Evolutionary conservation across 2,888 invertebrate species (phyloP).

Genomic region (Andrena flavipes): DNA sequence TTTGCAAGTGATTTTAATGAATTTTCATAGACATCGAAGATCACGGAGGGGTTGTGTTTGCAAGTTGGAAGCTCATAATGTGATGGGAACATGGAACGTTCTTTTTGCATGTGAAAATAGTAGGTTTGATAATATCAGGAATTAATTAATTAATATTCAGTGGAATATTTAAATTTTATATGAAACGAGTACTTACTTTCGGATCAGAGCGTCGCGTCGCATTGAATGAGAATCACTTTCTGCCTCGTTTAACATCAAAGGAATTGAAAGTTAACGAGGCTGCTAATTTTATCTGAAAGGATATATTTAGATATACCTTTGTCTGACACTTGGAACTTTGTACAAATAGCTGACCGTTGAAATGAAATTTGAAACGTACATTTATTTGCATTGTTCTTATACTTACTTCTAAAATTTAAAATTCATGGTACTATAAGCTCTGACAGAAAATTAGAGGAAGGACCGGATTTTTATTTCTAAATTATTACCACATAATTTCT

Average conservation of each 20-base stretch:
- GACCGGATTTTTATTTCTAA: too few relatives aligned
- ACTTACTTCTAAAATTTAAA: too few relatives aligned
- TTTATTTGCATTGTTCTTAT: too few relatives aligned
- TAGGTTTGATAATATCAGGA: too few relatives aligned
- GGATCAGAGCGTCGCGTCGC: too few relatives aligned
- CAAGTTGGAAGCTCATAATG: not conserved
- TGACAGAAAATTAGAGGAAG: too few relatives aligned
- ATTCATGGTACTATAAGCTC: too few relatives aligned
- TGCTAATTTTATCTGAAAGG: not conserved
- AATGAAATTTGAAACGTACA: not conserved
- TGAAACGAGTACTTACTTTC: too few relatives aligned
- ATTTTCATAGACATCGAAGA: not conserved
- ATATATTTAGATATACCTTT: not conserved
- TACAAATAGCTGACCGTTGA: not conserved
- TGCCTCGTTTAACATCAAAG: not conserved
- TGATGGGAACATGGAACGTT: not conserved
- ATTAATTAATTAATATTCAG: conserved; percentile 3
- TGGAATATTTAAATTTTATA: not conserved
- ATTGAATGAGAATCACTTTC: not conserved
- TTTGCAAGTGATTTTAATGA: not conserved
- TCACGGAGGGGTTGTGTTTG: not conserved
- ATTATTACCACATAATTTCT: too few relatives aligned
- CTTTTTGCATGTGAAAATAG: not conserved
- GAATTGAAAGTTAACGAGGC: not conserved
- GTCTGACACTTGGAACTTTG: not conserved